Percentiles rank a stretch among this genome's conserved stretches.
phyloP scores from a whole-genome alignment of 1,140 invertebrate genomes.

The Mamestra configurata region DNA sequence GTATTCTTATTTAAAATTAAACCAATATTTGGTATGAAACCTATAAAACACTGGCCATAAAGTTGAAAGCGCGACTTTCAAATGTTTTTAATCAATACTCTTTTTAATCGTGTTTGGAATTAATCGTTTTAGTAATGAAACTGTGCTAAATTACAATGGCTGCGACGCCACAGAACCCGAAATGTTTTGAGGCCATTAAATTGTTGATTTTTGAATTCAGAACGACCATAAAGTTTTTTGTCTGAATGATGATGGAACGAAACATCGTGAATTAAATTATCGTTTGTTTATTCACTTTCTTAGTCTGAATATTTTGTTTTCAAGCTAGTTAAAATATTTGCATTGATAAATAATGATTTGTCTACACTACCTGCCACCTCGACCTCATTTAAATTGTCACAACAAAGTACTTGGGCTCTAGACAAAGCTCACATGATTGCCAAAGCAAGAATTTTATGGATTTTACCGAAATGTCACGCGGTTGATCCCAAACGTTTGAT shows the following conservation, averaged over 20 bases:
- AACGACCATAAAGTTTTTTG: constrained; percentile 18
- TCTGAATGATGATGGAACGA: not conserved
- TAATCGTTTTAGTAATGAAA: constrained; percentile 54
- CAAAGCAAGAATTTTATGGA: too few relatives aligned
- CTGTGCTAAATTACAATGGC: constrained; percentile 53
- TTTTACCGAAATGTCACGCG: too few relatives aligned
- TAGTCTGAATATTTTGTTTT: too few relatives aligned
- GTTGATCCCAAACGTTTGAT: too few relatives aligned
- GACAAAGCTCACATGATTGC: too few relatives aligned
- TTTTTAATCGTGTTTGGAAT: not conserved
- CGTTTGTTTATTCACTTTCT: too few relatives aligned
- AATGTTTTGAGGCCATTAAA: not conserved
- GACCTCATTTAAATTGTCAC: too few relatives aligned
- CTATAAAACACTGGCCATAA: not conserved
- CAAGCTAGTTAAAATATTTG: too few relatives aligned
- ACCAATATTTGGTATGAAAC: not conserved
- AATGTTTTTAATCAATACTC: constrained; percentile 11
- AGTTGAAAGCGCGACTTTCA: not conserved
- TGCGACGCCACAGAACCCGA: not conserved
- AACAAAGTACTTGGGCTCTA: too few relatives aligned
- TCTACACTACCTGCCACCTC: too few relatives aligned
- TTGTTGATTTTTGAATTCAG: constrained; percentile 16
- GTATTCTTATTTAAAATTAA: not conserved
- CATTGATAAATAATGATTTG: too few relatives aligned
- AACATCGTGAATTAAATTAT: not conserved